These are phyloP conservation scores for Malacoraja senta DNA, from an alignment of 2,797 vertebrate genomes.

Conservation along the genomic window DNA sequence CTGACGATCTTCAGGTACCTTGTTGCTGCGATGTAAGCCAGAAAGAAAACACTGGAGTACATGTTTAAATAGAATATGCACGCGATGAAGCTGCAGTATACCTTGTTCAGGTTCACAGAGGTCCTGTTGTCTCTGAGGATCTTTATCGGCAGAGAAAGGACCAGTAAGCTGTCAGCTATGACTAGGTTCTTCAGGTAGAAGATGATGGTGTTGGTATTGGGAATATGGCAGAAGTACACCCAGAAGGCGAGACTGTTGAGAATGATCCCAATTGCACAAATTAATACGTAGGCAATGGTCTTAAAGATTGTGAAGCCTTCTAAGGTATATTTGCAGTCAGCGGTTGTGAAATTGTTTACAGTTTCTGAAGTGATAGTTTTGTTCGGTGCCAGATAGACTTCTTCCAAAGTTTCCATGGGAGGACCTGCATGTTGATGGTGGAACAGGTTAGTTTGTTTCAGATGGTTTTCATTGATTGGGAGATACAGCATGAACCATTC, in stretches of 20 bases:
- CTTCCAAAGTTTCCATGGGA: not conserved
- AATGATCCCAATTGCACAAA: slow-evolving; percentile 50
- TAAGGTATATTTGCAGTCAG: too few species aligned
- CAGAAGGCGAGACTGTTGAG: slow-evolving; percentile 55
- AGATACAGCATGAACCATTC: too few species aligned
- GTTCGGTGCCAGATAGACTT: not conserved
- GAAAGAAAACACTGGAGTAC: slow-evolving; percentile 65
- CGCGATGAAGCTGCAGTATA: slow-evolving; percentile 57
- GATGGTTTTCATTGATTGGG: not conserved
- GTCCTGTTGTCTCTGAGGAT: slow-evolving; percentile 47
- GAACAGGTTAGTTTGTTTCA: not conserved
- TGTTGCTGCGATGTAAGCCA: slow-evolving; percentile 60
- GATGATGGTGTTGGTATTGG: slow-evolving; percentile 47
- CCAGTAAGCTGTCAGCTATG: slow-evolving; percentile 56
- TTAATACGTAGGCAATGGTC: slow-evolving; percentile 46
- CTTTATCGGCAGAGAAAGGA: slow-evolving; percentile 55
- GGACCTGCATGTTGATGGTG: not conserved
- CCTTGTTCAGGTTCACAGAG: not conserved
- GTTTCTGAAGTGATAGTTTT: not conserved
- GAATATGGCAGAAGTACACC: slow-evolving; percentile 53
- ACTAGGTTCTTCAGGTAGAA: slow-evolving; percentile 64
- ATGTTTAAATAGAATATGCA: slow-evolving; percentile 60
- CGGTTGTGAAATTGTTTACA: too few species aligned
- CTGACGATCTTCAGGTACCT: slow-evolving; percentile 62
- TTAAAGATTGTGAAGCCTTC: slow-evolving; percentile 41